phyloP scores from a whole-genome alignment of 2,797 vertebrate genomes.

The Dryobates pubescens region DNA sequence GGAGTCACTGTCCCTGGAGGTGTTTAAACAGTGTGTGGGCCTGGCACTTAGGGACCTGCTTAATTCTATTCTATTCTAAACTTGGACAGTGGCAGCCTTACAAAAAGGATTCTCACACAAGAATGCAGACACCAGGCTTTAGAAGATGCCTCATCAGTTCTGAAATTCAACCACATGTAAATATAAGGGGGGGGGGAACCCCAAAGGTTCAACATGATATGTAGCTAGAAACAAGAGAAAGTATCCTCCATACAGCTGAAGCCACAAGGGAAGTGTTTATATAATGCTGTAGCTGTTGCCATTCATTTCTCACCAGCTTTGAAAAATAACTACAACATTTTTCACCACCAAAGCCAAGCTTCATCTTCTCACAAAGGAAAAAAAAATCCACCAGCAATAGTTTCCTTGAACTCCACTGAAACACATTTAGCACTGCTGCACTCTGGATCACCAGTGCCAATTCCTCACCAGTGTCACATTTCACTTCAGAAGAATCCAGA shows the following conservation, averaged over 20 bases:
- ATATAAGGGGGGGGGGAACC: neutral
- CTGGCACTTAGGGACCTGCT: too few relatives aligned
- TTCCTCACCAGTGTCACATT: neutral
- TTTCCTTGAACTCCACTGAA: neutral
- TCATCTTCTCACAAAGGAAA: neutral
- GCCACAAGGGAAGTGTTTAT: neutral
- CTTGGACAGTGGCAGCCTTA: neutral
- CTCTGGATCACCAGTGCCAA: neutral
- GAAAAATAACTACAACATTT: neutral
- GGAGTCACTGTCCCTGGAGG: too few relatives aligned
- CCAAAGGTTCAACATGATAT: neutral
- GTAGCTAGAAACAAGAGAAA: neutral
- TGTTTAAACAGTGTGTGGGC: too few relatives aligned
- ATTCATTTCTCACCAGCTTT: neutral
- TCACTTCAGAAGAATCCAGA: conserved; percentile 37
- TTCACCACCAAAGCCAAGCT: neutral
- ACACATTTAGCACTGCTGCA: neutral
- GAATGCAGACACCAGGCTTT: neutral
- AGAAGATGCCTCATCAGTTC: neutral
- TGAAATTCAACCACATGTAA: neutral
- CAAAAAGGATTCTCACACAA: neutral
- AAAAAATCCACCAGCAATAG: neutral
- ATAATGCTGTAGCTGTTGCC: neutral
- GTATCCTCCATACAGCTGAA: neutral
- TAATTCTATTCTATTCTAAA: neutral